Evolutionary conservation across 2,113 vertebrate species (phyloP), one percentile per base, ranked within the genome.

Genomic region (Chitala chitala): DNA sequence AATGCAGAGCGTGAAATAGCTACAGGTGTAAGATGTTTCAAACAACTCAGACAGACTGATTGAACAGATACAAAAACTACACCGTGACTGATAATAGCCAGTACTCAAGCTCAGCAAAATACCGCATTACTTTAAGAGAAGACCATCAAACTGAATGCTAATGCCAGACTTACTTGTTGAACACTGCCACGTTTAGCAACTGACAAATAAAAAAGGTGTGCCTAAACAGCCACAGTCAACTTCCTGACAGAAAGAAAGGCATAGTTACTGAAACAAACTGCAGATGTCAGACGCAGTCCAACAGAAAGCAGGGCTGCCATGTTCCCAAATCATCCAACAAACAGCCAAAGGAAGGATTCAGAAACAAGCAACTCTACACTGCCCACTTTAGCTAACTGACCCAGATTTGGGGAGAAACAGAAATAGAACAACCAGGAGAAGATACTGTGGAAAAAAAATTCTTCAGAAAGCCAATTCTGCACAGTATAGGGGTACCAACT

Each of bases 311-410:
- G 46, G 40, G 65, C 33, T 48, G 46, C 59, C 20, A 42, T 29
- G 59, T 59, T 65, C 46, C 53, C 72, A 74, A 40, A 68, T 63
- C 50, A 33, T 42, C n/a, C 55, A 51, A 66, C 61, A 54, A 50
- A 54, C 48, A 29, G 22, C 24, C 63, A 9, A 36, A 74, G 20
- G 24, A 68, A n/a, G 42, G 7, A 69, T 20, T 22, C 42, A 15
- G 13, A 55, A 10, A 29, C 53, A 58, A 58, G 53, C 68, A 71
- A 77, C 74, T 77, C 66, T 54, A 64, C 38, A 9, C 24, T 48
- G 72, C 76, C 72, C 71, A 78, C 58, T 64, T 4, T 46, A 77
- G 33, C 24, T 36, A 29, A 55, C 54, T 72, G 72, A 54, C 71
- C 59, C 26, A 17, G 17, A 65, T 10, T 24, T 51, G 12, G 4